Base-by-base conservation (phyloP, 2,888 invertebrate genomes). In the Stenurella melanura region DNA sequence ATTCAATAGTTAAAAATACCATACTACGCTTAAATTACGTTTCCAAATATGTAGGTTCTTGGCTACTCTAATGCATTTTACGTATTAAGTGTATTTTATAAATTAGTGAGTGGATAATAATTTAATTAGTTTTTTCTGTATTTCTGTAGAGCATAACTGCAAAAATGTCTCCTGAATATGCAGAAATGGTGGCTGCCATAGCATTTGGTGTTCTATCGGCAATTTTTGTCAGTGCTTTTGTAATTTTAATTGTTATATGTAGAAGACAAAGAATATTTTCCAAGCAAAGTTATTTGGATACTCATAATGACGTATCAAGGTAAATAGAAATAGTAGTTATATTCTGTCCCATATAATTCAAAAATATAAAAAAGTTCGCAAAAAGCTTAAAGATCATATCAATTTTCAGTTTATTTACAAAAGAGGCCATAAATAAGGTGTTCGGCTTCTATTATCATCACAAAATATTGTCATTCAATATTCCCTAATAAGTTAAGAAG, bases 141-240 rank as follows among this genome's bases (percentile, higher is more conserved):
- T 42, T n/a, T 50, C n/a, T 50, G 1, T 17, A 50, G 50, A 50
- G 15, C n/a, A 50, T 3, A n/a, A 90, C 90, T 30, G 54, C 19
- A 34, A 72, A 60, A 73, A 89, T 89, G 89, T 85, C 88, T 69
- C 87, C 90, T 42, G 89, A 90, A 84, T 90, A 90, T 81, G 93
- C 94, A 91, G 94, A 94, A 87, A 91, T 93, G 80, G 92, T 94
- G 63, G 93, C 94, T 57, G 92, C 93, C 38, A 91, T 94, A 64
- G 93, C 94, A 56, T 92, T 94, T 81, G 93, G 92, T 60, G 92
- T 93, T 7, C 89, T 95, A 57, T 92, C 92, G 71, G 92, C 93
- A 26, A 93, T 95, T 78, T 95, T 95, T 87, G 88, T 94, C 60
- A 93, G 93, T 73, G 93, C 94, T 9, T 90, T 94, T 77, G 87